These are phyloP conservation scores for Macrocentrus cingulum DNA, from an alignment of 1,140 invertebrate genomes.

Conservation along the genomic window DNA sequence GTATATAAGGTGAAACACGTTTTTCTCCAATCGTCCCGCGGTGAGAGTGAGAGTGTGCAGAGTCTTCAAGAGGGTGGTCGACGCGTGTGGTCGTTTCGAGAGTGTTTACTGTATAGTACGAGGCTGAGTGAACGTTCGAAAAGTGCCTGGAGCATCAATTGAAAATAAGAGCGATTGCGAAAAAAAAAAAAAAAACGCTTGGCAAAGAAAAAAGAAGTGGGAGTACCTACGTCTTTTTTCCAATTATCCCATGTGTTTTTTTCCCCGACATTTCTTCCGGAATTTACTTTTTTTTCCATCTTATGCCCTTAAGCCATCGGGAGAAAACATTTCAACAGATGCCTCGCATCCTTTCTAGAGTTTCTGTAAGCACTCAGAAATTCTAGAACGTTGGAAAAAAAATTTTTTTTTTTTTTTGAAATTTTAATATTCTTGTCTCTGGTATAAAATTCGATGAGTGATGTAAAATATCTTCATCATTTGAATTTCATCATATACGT, in stretches of 20 bases:
- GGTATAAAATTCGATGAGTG: too few species aligned
- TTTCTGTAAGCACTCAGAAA: too few species aligned
- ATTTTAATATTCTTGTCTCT: too few species aligned
- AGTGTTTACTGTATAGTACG: background rate
- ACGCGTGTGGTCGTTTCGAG: slow-evolving; percentile 17
- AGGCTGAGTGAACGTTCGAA: slow-evolving; percentile 9
- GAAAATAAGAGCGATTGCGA: slow-evolving; percentile 22
- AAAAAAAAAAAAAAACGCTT: background rate
- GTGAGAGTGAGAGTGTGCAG: slow-evolving; percentile 9
- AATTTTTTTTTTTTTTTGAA: too few species aligned
- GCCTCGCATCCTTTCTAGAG: too few species aligned
- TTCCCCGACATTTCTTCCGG: too few species aligned
- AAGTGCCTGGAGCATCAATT: slow-evolving; percentile 22
- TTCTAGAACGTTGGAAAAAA: too few species aligned
- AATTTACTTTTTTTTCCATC: too few species aligned
- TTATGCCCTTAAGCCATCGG: too few species aligned
- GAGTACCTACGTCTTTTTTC: slow-evolving; percentile 24
- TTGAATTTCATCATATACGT: too few species aligned
- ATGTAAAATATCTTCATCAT: too few species aligned
- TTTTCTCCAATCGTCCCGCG: slow-evolving; percentile 20
- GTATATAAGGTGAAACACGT: slow-evolving; percentile 9
- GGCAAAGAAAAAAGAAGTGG: background rate
- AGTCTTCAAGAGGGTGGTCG: slow-evolving; percentile 26
- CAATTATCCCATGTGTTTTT: slow-evolving; percentile 21
- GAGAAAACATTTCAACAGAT: too few species aligned